Evolutionary conservation across 2,888 invertebrate genomes (phyloP).

Genomic region (Crepidodera aurea): DNA sequence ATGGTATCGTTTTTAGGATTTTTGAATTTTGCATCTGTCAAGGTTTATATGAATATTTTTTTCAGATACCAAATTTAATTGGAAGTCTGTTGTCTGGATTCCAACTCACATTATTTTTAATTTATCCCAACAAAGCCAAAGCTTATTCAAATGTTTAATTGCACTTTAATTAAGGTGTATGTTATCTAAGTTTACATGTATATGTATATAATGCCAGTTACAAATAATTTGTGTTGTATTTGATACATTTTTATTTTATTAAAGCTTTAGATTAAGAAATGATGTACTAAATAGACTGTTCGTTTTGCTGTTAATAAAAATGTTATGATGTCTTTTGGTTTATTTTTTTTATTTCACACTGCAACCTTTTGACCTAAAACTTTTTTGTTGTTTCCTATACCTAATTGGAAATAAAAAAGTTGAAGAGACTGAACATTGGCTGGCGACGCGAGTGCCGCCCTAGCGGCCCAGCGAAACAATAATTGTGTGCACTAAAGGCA

Average conservation of each 20-base stretch:
- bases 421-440: no score
- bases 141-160: constrained; percentile 32
- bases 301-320: background rate
- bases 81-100: constrained; percentile 77
- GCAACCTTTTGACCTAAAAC: no score
- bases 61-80: constrained; percentile 80
- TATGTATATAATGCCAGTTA: background rate
- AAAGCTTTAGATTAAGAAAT: background rate
- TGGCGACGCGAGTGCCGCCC: no score
- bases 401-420: no score
- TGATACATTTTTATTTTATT: background rate
- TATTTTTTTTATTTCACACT: background rate
- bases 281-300: background rate
- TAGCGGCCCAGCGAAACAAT: no score
- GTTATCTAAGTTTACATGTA: background rate
- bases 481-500: no score
- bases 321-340: background rate
- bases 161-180: background rate
- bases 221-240: background rate
- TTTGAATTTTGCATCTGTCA: no score
- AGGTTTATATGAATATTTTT: no score
- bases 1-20: no score
- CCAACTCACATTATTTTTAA: constrained; percentile 79
- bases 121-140: constrained; percentile 68
- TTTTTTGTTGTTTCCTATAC: no score